Percentiles rank a stretch among this genome's conserved stretches.
Conservation (phyloP, 2,797 vertebrate genomes). For the Lepilemur ruficaudatus region DNA sequence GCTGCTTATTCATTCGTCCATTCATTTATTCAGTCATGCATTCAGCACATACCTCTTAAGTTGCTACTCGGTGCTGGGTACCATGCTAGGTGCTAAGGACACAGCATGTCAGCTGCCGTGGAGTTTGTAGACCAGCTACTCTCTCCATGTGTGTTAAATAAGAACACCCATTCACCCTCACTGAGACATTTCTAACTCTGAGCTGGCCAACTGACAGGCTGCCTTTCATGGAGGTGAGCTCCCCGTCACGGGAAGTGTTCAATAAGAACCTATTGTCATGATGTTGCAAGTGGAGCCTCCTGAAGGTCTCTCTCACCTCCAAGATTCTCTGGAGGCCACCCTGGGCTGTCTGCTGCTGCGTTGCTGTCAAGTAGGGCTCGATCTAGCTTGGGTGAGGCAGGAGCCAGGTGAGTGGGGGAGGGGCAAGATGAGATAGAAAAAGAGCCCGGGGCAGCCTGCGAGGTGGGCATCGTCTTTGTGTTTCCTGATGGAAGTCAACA, state of each 20-base stretch:
- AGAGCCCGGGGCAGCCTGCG: fast-evolving
- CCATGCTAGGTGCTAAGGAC: not conserved
- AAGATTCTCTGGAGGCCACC: not conserved
- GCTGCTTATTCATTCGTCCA: not conserved
- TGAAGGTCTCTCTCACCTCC: not conserved
- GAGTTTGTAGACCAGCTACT: too few relatives aligned
- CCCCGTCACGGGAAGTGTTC: not conserved
- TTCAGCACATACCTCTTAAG: not conserved
- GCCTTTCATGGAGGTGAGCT: not conserved
- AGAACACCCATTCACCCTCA: not conserved
- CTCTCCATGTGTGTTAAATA: too few relatives aligned
- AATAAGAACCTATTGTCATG: not conserved
- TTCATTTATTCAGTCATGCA: not conserved
- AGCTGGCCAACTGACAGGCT: fast-evolving
- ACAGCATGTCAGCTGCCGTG: fast-evolving
- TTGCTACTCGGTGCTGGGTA: not conserved
- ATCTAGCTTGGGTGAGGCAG: not conserved
- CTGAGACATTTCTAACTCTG: not conserved
- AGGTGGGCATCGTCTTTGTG: fast-evolving
- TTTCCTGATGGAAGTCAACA: not conserved
- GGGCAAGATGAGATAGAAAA: not conserved
- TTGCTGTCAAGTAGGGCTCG: not conserved
- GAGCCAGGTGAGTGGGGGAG: not conserved
- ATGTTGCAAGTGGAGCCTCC: not conserved
- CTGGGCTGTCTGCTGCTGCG: fast-evolving